Base-by-base conservation (phyloP, 2,888 invertebrate genomes). In the Eilema sororculum region DNA sequence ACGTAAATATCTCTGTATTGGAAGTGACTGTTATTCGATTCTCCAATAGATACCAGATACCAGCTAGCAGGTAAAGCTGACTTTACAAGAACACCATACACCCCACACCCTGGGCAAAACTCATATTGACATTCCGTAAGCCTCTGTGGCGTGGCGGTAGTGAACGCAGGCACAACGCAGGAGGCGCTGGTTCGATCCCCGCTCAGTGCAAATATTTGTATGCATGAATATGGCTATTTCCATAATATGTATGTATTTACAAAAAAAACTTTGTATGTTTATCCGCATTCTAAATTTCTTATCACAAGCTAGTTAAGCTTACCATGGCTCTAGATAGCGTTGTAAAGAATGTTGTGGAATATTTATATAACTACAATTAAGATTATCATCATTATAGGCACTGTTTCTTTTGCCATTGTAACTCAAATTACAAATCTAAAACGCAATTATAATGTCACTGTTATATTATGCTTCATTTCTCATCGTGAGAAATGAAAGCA, bases 401-500 rank as follows among this genome's bases (percentile, higher is more conserved):
- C 10, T 46, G 46, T 46, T 52, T 9, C n/a, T n/a, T n/a, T n/a
- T 8, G 9, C 52, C n/a, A 52, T 52, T 52, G n/a, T 52, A n/a
- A 52, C n/a, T n/a, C 8, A n/a, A n/a, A 52, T 52, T 20, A 52
- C n/a, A 52, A n/a, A n/a, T 52, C 1, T n/a, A n/a, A n/a, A 52
- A 52, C 52, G 8, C 52, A 52, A 46, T 52, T 52, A n/a, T n/a
- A 46, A 52, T 52, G n/a, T 52, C n/a, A 52, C 52, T 52, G 52
- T 52, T 41, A 16, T 41, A 4, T 10, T n/a, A 52, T 52, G n/a
- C 9, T 9, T n/a, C n/a, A 52, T 20, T 2, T 52, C 52, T n/a
- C 52, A n/a, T n/a, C 1, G n/a, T 8, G 52, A 52, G 52, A n/a
- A 52, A 52, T n/a, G 5, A 6, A 46, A 46, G 46, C 20, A 20